Conservation (phyloP, 1,140 invertebrate genomes). For the Drosophila insularis region DNA sequence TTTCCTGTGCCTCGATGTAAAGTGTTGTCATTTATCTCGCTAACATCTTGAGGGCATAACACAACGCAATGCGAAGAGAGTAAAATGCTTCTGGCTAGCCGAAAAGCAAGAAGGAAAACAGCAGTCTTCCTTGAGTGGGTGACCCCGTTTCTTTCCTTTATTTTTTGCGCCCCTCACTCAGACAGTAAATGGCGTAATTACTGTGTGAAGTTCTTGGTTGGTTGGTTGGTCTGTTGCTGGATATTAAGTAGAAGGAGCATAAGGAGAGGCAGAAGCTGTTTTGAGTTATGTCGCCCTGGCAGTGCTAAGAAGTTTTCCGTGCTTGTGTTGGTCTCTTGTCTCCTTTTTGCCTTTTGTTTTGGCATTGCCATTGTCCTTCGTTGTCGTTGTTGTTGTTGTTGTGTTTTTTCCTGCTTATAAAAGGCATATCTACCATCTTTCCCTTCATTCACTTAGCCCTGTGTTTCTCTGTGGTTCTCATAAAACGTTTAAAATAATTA, state of each 20-base stretch:
- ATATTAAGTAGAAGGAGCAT: conserved; percentile 12
- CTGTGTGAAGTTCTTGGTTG: conserved; percentile 67
- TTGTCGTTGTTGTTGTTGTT: conserved; percentile 15
- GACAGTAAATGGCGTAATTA: conserved; percentile 80
- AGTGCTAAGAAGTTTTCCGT: conserved; percentile 35
- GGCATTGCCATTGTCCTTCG: conserved; percentile 61
- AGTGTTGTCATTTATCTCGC: conserved; percentile 77
- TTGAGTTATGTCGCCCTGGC: conserved; percentile 67
- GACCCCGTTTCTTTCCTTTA: conserved; percentile 55
- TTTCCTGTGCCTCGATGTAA: conserved; percentile 29
- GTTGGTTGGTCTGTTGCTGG: background rate
- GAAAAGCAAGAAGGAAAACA: conserved; percentile 40
- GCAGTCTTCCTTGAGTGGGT: conserved; percentile 61
- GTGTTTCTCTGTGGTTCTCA: conserved; percentile 55
- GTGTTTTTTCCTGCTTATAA: conserved; percentile 45
- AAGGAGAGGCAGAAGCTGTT: conserved; percentile 46
- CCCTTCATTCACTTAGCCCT: background rate
- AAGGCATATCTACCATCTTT: conserved; percentile 57
- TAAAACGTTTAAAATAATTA: conserved; percentile 82
- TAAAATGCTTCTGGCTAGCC: conserved; percentile 35
- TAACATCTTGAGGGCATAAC: conserved; percentile 68
- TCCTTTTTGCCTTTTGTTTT: conserved; percentile 62
- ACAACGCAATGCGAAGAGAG: conserved; percentile 41
- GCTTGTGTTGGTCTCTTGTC: conserved; percentile 27
- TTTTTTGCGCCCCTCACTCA: conserved; percentile 1